Conservation (phyloP, 2,113 vertebrate species). For the Vicugna pacos region DNA sequence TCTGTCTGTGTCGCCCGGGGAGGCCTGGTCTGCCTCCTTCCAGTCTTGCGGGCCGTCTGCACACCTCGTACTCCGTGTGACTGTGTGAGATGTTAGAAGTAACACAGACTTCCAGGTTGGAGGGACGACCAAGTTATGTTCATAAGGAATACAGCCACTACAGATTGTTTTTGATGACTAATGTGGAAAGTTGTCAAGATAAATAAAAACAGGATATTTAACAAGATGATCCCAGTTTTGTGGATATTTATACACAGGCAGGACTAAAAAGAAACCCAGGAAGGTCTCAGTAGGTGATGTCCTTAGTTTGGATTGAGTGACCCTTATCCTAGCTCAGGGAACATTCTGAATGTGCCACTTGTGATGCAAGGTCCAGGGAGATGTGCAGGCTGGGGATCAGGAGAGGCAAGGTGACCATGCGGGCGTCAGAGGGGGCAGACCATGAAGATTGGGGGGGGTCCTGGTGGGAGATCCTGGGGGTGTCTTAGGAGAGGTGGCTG, state of each 20-base stretch:
- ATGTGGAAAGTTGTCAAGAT: too few species aligned
- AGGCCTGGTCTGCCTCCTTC: fast-evolving
- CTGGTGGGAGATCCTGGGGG: neutral
- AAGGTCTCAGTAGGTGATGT: too few species aligned
- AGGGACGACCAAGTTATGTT: neutral
- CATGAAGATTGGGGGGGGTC: neutral
- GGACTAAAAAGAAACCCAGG: neutral
- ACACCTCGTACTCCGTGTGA: too few species aligned
- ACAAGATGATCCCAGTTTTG: neutral
- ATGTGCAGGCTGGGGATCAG: fast-evolving
- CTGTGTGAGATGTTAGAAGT: fast-evolving
- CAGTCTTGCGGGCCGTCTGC: neutral
- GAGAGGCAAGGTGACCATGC: neutral
- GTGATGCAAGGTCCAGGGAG: neutral
- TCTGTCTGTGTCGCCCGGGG: neutral
- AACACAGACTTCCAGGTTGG: fast-evolving
- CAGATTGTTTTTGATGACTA: neutral
- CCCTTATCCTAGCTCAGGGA: neutral
- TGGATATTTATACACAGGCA: neutral
- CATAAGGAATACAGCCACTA: fast-evolving
- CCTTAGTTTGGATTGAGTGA: neutral
- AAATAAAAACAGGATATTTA: neutral
- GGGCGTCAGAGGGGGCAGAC: neutral
- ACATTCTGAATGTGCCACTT: neutral
- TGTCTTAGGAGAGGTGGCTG: neutral